phyloP scores from a whole-genome alignment of 2,113 vertebrate species.

The Lota lota region DNA sequence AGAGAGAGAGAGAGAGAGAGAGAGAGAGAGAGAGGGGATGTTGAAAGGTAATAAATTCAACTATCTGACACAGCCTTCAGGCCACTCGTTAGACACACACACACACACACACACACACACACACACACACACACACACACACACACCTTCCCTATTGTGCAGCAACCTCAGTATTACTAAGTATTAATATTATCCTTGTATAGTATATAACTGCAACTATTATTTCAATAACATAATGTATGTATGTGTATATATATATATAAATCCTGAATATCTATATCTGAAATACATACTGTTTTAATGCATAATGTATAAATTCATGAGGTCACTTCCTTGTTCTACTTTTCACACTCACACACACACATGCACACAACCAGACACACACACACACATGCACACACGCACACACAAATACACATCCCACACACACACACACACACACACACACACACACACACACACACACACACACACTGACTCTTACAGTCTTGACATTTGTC shows the following conservation, averaged over 20 bases:
- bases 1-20: neutral
- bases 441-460: neutral
- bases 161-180: too few relatives aligned
- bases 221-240: neutral
- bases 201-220: neutral
- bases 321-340: neutral
- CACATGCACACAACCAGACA: neutral
- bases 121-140: conserved; percentile 6
- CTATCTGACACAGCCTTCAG: conserved; percentile 49
- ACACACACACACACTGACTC: conserved; percentile 2
- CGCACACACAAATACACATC: too few relatives aligned
- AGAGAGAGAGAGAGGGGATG: conserved; percentile 24
- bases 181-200: neutral
- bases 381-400: conserved; percentile 3
- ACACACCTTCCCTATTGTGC: neutral
- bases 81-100: conserved; percentile 46
- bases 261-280: too few relatives aligned
- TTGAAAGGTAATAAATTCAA: conserved; percentile 50
- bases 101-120: conserved; percentile 1
- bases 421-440: neutral
- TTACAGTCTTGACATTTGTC: neutral
- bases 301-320: too few relatives aligned
- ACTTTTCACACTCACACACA: neutral
- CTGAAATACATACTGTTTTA: too few relatives aligned
- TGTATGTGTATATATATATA: too few relatives aligned